Percentiles rank a stretch among this genome's conserved stretches.
These are phyloP conservation scores for Diaperis boleti DNA, from an alignment of 2,888 invertebrate genomes.

Conservation along the genomic window DNA sequence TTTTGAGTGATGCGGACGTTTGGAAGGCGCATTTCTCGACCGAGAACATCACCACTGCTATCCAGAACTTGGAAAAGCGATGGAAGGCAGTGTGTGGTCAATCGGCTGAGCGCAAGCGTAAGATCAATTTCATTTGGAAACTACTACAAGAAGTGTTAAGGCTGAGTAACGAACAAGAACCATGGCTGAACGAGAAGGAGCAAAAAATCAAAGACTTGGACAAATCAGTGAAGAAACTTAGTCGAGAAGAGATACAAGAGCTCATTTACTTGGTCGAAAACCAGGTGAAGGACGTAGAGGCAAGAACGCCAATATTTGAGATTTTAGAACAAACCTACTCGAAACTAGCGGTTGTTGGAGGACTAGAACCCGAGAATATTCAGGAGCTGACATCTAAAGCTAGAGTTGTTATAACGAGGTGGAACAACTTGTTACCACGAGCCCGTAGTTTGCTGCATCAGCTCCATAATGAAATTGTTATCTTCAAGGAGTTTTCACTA, in stretches of 20 bases:
- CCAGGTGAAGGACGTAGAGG: conserved; percentile 70
- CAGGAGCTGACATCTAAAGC: conserved; percentile 73
- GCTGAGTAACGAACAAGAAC: conserved; percentile 70
- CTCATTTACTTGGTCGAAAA: conserved; percentile 70
- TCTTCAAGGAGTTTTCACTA: conserved; percentile 77
- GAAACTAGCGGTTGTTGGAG: conserved; percentile 75
- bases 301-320: conserved; percentile 70
- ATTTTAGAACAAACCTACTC: conserved; percentile 78
- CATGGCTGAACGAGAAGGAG: conserved; percentile 75
- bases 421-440: conserved; percentile 74
- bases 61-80: conserved; percentile 80
- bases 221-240: conserved; percentile 69
- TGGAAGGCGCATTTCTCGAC: conserved; percentile 80
- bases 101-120: conserved; percentile 79
- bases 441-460: conserved; percentile 72
- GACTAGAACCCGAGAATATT: conserved; percentile 77
- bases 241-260: conserved; percentile 72
- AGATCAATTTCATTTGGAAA: conserved; percentile 74
- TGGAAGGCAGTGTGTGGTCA: conserved; percentile 84
- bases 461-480: conserved; percentile 71
- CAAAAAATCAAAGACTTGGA: conserved; percentile 72
- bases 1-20: conserved; percentile 80
- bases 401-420: conserved; percentile 72
- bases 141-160: conserved; percentile 72
- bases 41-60: conserved; percentile 75